phyloP scores from a whole-genome alignment of 1,140 invertebrate genomes.

The Muscidifurax raptorellus region DNA sequence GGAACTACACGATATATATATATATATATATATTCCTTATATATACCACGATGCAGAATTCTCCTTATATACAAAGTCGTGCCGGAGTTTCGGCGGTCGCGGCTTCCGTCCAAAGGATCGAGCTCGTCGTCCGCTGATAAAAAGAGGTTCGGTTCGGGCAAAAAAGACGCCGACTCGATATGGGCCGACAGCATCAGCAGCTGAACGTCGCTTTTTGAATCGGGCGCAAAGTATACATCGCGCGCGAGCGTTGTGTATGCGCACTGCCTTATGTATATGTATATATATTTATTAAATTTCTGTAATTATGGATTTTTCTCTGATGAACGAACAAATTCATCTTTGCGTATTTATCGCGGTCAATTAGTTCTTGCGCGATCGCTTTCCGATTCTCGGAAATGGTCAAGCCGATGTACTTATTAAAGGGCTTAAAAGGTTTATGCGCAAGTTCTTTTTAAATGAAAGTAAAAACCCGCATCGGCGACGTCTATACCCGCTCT shows the following conservation, averaged over 20 bases:
- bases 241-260: slow-evolving; percentile 22
- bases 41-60: neutral
- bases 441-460: slow-evolving; percentile 15
- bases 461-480: slow-evolving; percentile 13
- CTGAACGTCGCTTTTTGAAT: slow-evolving; percentile 41
- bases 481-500: neutral
- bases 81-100: slow-evolving; percentile 29
- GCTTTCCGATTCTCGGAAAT: slow-evolving; percentile 16
- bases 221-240: slow-evolving; percentile 14
- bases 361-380: slow-evolving; percentile 43
- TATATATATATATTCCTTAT: neutral
- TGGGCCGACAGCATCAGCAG: slow-evolving; percentile 61
- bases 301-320: slow-evolving; percentile 69
- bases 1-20: neutral
- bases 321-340: no score
- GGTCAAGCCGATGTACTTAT: slow-evolving; percentile 24
- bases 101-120: slow-evolving; percentile 14
- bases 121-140: slow-evolving; percentile 49
- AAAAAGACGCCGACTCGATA: slow-evolving; percentile 67
- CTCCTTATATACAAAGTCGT: slow-evolving; percentile 12
- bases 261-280: neutral
- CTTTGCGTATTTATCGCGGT: slow-evolving; percentile 40
- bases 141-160: slow-evolving; percentile 57
- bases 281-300: slow-evolving; percentile 64
- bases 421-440: slow-evolving; percentile 42